These are phyloP conservation scores for Onthophagus sagittarius DNA, from an alignment of 2,888 invertebrate genomes.

Conservation along the genomic window DNA sequence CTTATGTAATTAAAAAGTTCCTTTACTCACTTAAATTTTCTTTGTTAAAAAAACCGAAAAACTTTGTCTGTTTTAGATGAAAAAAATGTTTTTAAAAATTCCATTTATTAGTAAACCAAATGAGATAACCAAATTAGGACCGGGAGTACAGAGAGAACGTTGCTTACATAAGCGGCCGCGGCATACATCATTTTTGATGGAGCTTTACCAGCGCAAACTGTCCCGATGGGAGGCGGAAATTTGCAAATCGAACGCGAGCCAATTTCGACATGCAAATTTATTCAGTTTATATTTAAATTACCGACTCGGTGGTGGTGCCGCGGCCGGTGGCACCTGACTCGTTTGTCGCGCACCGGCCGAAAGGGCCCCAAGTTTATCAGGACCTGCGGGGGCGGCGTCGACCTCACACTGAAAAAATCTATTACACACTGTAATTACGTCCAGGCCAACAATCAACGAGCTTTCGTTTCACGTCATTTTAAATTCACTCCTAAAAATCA, in stretches of 20 bases:
- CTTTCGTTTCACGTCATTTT: neutral
- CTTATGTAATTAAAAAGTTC: neutral
- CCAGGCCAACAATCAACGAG: neutral
- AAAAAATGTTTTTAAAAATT: neutral
- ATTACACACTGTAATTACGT: neutral
- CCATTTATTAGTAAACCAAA: neutral
- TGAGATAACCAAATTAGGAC: neutral
- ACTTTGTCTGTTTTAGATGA: neutral
- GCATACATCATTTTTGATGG: neutral
- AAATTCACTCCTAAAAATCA: neutral
- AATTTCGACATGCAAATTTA: conserved; percentile 28
- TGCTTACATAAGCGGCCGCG: neutral
- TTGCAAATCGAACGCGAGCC: neutral
- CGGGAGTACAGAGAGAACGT: neutral
- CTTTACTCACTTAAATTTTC: neutral
- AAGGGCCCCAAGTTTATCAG: neutral
- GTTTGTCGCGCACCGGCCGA: neutral
- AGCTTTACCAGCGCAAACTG: neutral
- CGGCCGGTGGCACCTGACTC: neutral
- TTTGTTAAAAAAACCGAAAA: neutral
- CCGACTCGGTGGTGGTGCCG: neutral
- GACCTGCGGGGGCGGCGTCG: neutral
- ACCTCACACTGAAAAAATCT: neutral
- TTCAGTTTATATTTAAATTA: conserved; percentile 27
- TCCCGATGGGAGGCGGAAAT: neutral